A percentile compares a stretch with the other conserved stretches of the same genome.
phyloP scores from a whole-genome alignment of 2,888 invertebrate genomes.

The Agonopterix subpropinquella region DNA sequence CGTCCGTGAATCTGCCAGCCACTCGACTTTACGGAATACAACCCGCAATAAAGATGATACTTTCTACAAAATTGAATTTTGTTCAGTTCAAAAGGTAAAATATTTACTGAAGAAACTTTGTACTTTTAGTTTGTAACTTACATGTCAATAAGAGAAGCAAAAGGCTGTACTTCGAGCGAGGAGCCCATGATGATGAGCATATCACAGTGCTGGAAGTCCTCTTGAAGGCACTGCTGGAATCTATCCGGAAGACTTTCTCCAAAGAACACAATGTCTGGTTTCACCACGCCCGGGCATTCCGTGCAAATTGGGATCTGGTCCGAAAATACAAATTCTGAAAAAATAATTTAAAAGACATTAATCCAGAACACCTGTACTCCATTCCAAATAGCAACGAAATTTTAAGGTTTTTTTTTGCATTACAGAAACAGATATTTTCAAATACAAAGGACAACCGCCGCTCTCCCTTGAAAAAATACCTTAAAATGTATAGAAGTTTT shows the following conservation, averaged over 20 bases:
- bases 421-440: too few relatives aligned
- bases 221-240: constrained; percentile 80
- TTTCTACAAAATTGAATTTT: too few relatives aligned
- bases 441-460: too few relatives aligned
- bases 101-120: neutral
- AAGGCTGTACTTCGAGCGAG: constrained; percentile 95
- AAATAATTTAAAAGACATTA: neutral
- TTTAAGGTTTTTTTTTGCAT: too few relatives aligned
- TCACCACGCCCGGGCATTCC: constrained; percentile 86
- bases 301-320: constrained; percentile 87
- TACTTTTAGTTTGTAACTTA: constrained; percentile 42
- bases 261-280: constrained; percentile 97
- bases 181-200: constrained; percentile 96
- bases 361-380: too few relatives aligned
- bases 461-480: too few relatives aligned
- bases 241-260: constrained; percentile 90
- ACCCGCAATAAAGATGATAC: too few relatives aligned
- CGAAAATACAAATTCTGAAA: constrained; percentile 52
- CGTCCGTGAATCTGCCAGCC: too few relatives aligned
- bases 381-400: too few relatives aligned
- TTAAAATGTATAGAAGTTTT: too few relatives aligned
- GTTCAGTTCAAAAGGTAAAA: neutral
- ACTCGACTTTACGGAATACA: too few relatives aligned
- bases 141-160: constrained; percentile 91
- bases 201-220: constrained; percentile 91